These are phyloP conservation scores for Erannis defoliaria DNA, from an alignment of 2,888 invertebrate genomes.

Conservation along the genomic window DNA sequence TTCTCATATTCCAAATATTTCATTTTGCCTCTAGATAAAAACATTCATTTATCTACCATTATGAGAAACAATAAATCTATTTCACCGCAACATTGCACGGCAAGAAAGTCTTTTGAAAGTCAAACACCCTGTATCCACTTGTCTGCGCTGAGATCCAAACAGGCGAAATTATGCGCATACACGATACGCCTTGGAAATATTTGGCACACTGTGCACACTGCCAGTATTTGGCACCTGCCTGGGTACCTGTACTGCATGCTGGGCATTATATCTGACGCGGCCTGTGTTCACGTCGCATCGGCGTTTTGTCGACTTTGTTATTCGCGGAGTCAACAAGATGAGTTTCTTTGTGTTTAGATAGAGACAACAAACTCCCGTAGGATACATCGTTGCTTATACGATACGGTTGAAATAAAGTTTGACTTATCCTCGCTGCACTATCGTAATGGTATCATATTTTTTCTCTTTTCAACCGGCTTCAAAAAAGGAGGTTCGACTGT, in stretches of 20 bases:
- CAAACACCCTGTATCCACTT: constrained; percentile 30
- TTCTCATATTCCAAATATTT: not conserved
- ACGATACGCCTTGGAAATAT: constrained; percentile 60
- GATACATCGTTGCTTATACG: not conserved
- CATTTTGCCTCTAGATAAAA: not conserved
- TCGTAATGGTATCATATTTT: too few species aligned
- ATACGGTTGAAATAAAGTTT: too few species aligned
- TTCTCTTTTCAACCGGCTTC: too few species aligned
- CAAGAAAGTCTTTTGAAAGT: constrained; percentile 25
- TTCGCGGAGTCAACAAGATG: constrained; percentile 5
- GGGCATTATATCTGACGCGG: not conserved
- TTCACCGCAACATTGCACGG: constrained; percentile 1
- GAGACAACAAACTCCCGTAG: not conserved
- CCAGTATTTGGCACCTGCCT: constrained; percentile 7
- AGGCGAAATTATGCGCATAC: constrained; percentile 67
- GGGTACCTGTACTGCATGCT: not conserved
- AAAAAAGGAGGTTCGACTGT: too few species aligned
- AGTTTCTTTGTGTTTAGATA: not conserved
- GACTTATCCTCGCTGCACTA: too few species aligned
- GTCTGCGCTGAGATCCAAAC: constrained; percentile 39
- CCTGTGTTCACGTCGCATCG: not conserved
- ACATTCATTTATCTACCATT: constrained; percentile 2
- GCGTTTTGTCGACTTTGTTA: constrained; percentile 28
- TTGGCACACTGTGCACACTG: constrained; percentile 48
- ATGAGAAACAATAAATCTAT: constrained; percentile 14